Conservation (phyloP, 2,113 vertebrate species). For the Todiramphus saurophagus region DNA sequence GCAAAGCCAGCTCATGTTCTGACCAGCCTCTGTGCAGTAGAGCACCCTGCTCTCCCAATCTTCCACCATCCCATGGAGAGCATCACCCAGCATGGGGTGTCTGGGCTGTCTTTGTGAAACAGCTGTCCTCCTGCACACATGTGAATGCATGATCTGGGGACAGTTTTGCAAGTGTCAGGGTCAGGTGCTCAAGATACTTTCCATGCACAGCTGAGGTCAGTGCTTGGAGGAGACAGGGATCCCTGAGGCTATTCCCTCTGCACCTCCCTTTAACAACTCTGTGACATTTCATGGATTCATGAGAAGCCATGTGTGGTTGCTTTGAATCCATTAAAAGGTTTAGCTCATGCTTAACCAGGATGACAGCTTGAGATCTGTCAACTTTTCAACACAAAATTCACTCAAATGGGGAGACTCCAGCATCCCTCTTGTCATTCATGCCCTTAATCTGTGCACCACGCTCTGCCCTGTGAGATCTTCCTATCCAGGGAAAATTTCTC, state of each 20-base stretch:
- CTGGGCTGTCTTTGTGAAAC: rapidly evolving
- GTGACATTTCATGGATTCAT: too few species aligned
- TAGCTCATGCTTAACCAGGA: background rate
- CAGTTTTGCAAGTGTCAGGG: background rate
- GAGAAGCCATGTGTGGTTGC: rapidly evolving
- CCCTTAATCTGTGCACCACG: background rate
- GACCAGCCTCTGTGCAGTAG: background rate
- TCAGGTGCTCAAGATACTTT: background rate
- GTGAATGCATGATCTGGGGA: rapidly evolving
- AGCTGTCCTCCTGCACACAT: background rate
- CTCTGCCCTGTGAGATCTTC: background rate
- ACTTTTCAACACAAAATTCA: background rate
- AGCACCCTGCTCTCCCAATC: background rate
- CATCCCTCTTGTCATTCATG: background rate
- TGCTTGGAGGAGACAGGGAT: background rate
- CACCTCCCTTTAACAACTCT: background rate
- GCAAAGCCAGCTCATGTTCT: rapidly evolving
- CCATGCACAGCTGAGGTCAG: background rate
- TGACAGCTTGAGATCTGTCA: background rate
- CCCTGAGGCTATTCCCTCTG: background rate
- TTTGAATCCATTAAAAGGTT: background rate
- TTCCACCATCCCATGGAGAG: background rate
- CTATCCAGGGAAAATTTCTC: background rate
- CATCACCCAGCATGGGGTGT: too few species aligned
- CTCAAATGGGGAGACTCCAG: background rate